These are phyloP conservation scores for Hetaerina americana DNA, from an alignment of 1,140 invertebrate genomes.

Conservation along the genomic window DNA sequence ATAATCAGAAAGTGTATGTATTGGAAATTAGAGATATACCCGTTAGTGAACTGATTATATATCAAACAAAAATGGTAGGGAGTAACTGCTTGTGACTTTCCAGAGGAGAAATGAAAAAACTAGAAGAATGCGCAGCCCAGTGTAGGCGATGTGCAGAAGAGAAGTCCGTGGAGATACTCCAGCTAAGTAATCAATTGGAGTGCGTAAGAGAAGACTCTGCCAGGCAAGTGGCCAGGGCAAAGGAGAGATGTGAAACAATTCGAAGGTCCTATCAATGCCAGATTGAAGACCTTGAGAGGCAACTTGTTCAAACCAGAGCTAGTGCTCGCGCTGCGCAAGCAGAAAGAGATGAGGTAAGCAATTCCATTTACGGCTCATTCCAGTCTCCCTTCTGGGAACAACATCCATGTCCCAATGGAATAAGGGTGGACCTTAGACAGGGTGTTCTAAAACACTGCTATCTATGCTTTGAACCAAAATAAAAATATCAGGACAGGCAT, in stretches of 20 bases:
- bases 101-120: conserved; percentile 21
- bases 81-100: too few relatives aligned
- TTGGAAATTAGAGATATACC: too few relatives aligned
- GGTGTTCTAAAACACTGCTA: too few relatives aligned
- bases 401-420: neutral
- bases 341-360: conserved; percentile 45
- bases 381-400: neutral
- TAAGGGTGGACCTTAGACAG: too few relatives aligned
- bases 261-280: conserved; percentile 44
- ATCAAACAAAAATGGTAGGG: too few relatives aligned
- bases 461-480: too few relatives aligned
- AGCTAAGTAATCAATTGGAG: conserved; percentile 30
- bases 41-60: too few relatives aligned
- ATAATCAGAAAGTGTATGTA: too few relatives aligned
- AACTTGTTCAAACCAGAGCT: conserved; percentile 45
- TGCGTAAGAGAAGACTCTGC: conserved; percentile 52
- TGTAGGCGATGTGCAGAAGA: conserved; percentile 27
- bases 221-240: conserved; percentile 48
- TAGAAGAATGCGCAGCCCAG: conserved; percentile 24
- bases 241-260: conserved; percentile 48
- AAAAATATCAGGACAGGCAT: too few relatives aligned
- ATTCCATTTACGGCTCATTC: conserved; percentile 10
- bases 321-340: conserved; percentile 45
- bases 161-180: conserved; percentile 35
- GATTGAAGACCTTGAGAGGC: conserved; percentile 47